Conservation (phyloP, 2,113 vertebrate species). For the Orientallactaga bullata region DNA sequence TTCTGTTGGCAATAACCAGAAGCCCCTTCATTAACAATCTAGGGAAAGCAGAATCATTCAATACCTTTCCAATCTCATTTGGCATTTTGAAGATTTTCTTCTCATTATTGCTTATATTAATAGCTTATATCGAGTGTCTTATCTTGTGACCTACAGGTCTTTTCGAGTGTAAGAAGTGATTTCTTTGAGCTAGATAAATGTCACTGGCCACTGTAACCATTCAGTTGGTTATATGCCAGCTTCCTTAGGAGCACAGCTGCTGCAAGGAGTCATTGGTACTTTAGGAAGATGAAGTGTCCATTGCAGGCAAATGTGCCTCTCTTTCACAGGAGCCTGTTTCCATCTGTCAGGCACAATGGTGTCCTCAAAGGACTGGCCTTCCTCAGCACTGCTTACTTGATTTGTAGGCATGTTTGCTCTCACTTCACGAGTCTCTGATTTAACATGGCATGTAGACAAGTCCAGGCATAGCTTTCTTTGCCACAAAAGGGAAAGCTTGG, state of each 20-base stretch:
- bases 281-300: constrained; percentile 12
- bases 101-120: constrained; percentile 54
- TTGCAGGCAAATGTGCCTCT: not conserved
- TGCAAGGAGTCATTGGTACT: not conserved
- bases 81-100: constrained; percentile 59
- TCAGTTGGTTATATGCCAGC: not conserved
- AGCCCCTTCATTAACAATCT: constrained; percentile 49
- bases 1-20: constrained; percentile 34
- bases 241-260: not conserved
- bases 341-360: not conserved
- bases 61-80: constrained; percentile 24
- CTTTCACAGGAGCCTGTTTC: not conserved
- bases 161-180: constrained; percentile 40
- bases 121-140: constrained; percentile 20
- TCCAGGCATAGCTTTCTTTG: not conserved
- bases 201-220: not conserved
- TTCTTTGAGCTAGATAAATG: constrained; percentile 52
- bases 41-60: constrained; percentile 44
- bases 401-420: not conserved
- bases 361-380: not conserved
- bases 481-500: not conserved
- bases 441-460: not conserved
- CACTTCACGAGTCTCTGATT: not conserved
- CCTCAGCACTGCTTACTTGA: not conserved
- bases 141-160: not conserved